Conservation (phyloP, 2,888 invertebrate species). For the Toxonevra muliebris region DNA sequence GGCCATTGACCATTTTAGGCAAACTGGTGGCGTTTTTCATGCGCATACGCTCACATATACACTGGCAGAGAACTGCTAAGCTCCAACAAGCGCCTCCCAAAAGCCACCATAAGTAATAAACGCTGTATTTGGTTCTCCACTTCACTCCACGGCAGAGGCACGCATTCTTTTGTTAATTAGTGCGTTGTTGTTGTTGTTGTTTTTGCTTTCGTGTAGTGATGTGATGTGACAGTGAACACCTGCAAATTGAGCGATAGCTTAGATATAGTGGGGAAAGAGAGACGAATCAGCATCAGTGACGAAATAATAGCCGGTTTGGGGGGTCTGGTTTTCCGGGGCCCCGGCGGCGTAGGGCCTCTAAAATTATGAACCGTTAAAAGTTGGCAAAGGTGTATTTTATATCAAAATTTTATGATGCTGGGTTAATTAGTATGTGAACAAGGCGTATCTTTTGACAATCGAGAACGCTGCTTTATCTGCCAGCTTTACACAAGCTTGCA, state of each 20-base stretch:
- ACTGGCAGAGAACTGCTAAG: background rate
- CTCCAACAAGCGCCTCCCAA: background rate
- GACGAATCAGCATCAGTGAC: no score
- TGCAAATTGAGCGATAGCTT: slow-evolving; percentile 11
- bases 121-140: background rate
- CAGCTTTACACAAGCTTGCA: no score
- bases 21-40: background rate
- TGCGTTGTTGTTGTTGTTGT: slow-evolving; percentile 7
- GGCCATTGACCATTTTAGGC: slow-evolving; percentile 21
- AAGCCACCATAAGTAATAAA: background rate
- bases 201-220: slow-evolving; percentile 1
- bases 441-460: no score
- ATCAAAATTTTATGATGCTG: no score
- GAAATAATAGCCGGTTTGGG: no score
- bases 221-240: slow-evolving; percentile 31
- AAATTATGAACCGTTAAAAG: no score
- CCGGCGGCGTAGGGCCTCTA: no score
- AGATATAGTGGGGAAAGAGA: slow-evolving; percentile 12
- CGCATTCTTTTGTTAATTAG: slow-evolving; percentile 26
- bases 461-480: no score
- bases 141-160: slow-evolving; percentile 4
- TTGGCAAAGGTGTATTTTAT: no score
- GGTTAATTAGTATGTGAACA: no score
- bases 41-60: no score
- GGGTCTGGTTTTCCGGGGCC: no score